Percentiles rank a stretch among this genome's conserved stretches.
Conservation (phyloP, 2,113 vertebrate species). For the Platysteira castanea region DNA sequence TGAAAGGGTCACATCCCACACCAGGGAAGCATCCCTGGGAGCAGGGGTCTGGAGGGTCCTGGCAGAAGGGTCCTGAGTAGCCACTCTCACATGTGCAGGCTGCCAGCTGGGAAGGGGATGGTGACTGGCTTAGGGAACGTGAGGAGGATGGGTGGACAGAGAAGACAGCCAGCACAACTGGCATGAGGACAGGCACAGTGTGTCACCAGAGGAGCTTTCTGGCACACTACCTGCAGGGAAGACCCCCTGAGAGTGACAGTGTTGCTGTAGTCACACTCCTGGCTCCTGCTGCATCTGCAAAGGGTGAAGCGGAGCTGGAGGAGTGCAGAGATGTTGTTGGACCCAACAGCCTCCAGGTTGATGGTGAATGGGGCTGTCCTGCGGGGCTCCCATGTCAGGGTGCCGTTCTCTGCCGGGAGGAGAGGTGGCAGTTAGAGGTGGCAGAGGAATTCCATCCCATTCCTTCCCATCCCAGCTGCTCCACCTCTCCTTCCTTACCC, state of each 20-base stretch:
- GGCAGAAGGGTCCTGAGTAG: conserved; percentile 10
- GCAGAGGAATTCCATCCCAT: neutral
- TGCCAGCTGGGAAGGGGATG: neutral
- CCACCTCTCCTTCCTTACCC: neutral
- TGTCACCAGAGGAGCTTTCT: neutral
- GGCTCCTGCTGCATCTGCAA: conserved; percentile 48
- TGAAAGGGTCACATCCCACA: neutral
- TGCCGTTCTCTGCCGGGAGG: neutral
- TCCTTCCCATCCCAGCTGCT: neutral
- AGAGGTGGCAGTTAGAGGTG: neutral
- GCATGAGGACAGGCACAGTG: neutral
- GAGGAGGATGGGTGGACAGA: neutral
- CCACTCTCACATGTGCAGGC: neutral
- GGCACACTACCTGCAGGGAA: conserved; percentile 8
- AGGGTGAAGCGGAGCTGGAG: conserved; percentile 43
- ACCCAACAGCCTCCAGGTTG: neutral
- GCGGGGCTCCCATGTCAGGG: neutral
- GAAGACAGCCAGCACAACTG: neutral
- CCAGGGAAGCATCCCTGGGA: conserved; percentile 36
- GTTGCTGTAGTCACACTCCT: conserved; percentile 23
- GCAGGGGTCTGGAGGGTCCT: neutral
- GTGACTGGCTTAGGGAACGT: neutral
- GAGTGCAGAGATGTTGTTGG: conserved; percentile 28
- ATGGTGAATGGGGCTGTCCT: neutral
- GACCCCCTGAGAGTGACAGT: neutral